Evolutionary conservation across 2,888 invertebrate species (phyloP).

Genomic region (Agonopterix heracliana): DNA sequence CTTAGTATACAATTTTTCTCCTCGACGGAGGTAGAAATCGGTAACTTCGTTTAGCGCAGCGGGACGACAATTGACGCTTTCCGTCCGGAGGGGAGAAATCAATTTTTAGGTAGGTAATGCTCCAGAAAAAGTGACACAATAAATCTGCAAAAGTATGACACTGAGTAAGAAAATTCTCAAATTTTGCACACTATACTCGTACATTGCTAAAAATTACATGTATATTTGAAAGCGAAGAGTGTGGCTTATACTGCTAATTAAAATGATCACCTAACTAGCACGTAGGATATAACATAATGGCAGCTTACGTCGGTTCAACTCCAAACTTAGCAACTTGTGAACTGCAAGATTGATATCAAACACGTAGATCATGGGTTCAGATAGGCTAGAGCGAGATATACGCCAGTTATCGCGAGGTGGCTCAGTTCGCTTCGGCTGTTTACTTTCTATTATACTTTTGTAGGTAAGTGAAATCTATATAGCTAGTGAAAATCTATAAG

Average conservation of each 20-base stretch:
- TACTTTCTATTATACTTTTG: conserved; percentile 2
- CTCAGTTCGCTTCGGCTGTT: neutral
- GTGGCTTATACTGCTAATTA: no score
- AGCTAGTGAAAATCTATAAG: neutral
- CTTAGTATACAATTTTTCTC: no score
- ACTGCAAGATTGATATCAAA: conserved; percentile 9
- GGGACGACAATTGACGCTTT: no score
- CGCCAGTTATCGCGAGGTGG: conserved; percentile 3
- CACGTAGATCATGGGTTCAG: conserved; percentile 6
- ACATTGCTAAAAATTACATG: no score
- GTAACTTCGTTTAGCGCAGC: no score
- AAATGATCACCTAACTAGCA: no score
- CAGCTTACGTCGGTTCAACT: neutral
- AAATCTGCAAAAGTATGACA: neutral
- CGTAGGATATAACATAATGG: neutral
- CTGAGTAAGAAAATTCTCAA: no score
- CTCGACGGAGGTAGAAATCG: no score
- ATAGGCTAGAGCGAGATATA: conserved; percentile 2
- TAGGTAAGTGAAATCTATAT: conserved; percentile 1
- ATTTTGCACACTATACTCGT: no score
- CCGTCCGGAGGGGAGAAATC: no score
- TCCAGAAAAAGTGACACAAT: neutral
- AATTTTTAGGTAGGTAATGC: no score
- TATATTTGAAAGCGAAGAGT: no score
- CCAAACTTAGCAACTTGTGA: neutral